phyloP scores from a whole-genome alignment of 2,888 invertebrate genomes.

The Thymelicus sylvestris region DNA sequence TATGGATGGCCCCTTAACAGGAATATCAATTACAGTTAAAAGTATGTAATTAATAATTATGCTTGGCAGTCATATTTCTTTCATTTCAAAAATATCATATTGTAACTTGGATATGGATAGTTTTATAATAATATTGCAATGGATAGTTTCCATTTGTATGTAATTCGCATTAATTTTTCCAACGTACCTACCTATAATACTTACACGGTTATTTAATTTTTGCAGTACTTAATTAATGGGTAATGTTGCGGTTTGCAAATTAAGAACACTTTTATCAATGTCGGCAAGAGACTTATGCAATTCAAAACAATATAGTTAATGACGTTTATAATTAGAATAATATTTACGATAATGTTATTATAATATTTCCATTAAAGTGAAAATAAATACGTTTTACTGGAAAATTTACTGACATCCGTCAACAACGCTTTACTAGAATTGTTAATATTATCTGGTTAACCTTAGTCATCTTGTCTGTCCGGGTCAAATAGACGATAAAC shows the following conservation, averaged over 20 bases:
- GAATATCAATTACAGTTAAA: too few relatives aligned
- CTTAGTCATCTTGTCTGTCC: constrained; percentile 13
- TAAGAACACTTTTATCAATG: not conserved
- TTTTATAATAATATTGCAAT: too few relatives aligned
- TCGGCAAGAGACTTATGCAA: not conserved
- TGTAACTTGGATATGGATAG: too few relatives aligned
- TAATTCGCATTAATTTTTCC: too few relatives aligned
- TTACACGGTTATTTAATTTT: too few relatives aligned
- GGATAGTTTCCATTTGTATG: too few relatives aligned
- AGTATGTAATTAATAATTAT: too few relatives aligned
- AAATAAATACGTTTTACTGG: constrained; percentile 20
- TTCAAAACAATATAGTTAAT: constrained; percentile 27
- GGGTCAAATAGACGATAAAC: constrained; percentile 18
- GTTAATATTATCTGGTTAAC: constrained; percentile 5
- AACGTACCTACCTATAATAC: too few relatives aligned
- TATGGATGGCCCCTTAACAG: too few relatives aligned
- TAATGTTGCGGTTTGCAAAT: not conserved
- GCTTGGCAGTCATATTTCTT: too few relatives aligned
- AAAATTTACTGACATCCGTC: constrained; percentile 26
- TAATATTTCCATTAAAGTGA: constrained; percentile 20
- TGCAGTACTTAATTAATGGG: too few relatives aligned
- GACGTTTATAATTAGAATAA: constrained; percentile 17
- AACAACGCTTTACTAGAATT: not conserved
- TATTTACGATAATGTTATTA: constrained; percentile 29
- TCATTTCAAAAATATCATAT: too few relatives aligned